These are phyloP conservation scores for Heloderma charlesbogerti DNA, from an alignment of 2,113 vertebrate genomes.

Conservation along the genomic window DNA sequence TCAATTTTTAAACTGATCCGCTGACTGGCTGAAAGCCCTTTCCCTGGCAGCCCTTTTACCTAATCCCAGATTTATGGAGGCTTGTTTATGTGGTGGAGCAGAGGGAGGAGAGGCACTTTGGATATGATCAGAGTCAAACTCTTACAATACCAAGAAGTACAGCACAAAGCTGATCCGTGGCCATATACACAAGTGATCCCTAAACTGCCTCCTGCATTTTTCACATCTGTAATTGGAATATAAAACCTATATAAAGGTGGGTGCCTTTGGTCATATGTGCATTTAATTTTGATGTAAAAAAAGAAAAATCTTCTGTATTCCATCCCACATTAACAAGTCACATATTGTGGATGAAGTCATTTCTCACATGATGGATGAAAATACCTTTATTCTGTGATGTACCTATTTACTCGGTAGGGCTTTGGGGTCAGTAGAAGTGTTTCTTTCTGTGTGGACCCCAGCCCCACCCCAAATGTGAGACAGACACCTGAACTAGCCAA, in stretches of 20 bases:
- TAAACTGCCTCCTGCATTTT: neutral
- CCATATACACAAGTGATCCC: neutral
- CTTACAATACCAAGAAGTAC: neutral
- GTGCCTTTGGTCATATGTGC: neutral
- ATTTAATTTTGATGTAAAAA: neutral
- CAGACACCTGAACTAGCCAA: too few relatives aligned
- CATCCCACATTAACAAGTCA: neutral
- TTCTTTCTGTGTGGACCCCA: neutral
- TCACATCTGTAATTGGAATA: neutral
- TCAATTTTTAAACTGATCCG: neutral
- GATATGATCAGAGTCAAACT: neutral
- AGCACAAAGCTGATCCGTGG: neutral
- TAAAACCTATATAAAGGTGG: neutral
- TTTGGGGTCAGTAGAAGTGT: neutral
- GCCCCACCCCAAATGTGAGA: too few relatives aligned
- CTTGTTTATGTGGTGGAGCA: neutral
- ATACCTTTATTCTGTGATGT: neutral
- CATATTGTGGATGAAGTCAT: neutral
- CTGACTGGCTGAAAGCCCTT: neutral
- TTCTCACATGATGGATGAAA: neutral
- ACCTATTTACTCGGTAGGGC: neutral
- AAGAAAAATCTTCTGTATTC: neutral
- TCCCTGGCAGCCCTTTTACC: neutral
- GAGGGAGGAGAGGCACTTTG: neutral
- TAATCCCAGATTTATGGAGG: neutral